These are phyloP conservation scores for Eublepharis macularius DNA, from an alignment of 2,113 vertebrate species.

Conservation along the genomic window DNA sequence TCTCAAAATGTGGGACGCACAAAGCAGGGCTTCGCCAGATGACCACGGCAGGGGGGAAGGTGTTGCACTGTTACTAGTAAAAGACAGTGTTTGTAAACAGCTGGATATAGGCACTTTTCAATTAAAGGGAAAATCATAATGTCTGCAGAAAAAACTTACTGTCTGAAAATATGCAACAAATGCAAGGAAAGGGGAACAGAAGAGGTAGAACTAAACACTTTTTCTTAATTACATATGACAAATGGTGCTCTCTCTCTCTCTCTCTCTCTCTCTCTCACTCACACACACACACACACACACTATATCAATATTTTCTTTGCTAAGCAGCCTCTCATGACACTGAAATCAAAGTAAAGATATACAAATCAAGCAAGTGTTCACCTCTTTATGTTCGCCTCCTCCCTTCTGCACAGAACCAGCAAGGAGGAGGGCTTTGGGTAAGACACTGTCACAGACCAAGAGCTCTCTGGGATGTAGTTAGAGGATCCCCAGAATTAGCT, in stretches of 20 bases:
- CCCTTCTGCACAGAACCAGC: background rate
- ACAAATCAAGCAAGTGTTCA: background rate
- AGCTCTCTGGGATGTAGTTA: background rate
- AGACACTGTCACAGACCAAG: background rate
- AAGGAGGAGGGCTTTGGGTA: background rate
- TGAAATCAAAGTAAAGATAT: background rate
- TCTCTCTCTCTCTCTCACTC: too few species aligned
- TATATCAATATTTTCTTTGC: background rate
- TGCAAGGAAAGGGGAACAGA: too few species aligned
- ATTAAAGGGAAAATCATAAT: background rate
- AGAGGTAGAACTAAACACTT: too few species aligned
- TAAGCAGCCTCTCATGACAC: background rate
- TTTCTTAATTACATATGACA: background rate
- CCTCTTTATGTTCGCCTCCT: background rate
- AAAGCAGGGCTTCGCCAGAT: too few species aligned
- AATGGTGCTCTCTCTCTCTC: too few species aligned
- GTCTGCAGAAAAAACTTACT: too few species aligned
- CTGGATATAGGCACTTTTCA: background rate
- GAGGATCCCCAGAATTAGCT: background rate
- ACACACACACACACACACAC: background rate
- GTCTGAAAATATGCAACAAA: too few species aligned
- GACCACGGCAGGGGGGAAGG: too few species aligned
- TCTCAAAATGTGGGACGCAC: too few species aligned
- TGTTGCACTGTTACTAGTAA: background rate
- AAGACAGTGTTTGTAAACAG: too few species aligned